phyloP scores from a whole-genome alignment of 2,888 invertebrate species.

The Rhagium mordax region DNA sequence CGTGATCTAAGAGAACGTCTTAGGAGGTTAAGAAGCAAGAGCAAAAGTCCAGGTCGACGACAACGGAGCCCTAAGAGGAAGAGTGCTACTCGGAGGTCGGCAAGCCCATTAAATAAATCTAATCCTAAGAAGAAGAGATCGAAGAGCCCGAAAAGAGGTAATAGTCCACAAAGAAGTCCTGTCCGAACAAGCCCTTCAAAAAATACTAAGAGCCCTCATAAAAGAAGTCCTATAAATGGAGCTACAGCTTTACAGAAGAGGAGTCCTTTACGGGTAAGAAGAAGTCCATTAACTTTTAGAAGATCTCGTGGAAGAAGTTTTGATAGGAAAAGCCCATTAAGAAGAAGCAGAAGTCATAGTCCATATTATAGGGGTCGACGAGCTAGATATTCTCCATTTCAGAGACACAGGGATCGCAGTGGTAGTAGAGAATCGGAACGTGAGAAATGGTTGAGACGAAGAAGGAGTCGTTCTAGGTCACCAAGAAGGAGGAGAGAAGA shows the following conservation, averaged over 20 bases:
- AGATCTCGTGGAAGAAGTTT: conserved; percentile 29
- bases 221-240: conserved; percentile 28
- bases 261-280: conserved; percentile 21
- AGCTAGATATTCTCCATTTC: conserved; percentile 13
- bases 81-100: conserved; percentile 15
- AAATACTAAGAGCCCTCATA: conserved; percentile 21
- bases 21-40: conserved; percentile 31
- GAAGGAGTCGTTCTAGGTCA: conserved; percentile 42
- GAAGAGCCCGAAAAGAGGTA: conserved; percentile 8
- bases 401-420: neutral
- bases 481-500: conserved; percentile 45
- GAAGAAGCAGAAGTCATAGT: conserved; percentile 39
- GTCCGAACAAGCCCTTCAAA: neutral
- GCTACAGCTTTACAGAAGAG: conserved; percentile 18
- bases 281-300: conserved; percentile 12
- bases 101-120: neutral
- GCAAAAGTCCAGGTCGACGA: conserved; percentile 31
- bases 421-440: conserved; percentile 5
- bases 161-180: neutral
- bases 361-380: conserved; percentile 36
- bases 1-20: conserved; percentile 33
- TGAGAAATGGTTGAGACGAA: conserved; percentile 17
- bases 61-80: neutral
- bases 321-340: neutral
- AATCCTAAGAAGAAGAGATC: conserved; percentile 32